Evolutionary conservation across 2,113 vertebrate genomes (phyloP).

Genomic region (Festucalex cinctus): DNA sequence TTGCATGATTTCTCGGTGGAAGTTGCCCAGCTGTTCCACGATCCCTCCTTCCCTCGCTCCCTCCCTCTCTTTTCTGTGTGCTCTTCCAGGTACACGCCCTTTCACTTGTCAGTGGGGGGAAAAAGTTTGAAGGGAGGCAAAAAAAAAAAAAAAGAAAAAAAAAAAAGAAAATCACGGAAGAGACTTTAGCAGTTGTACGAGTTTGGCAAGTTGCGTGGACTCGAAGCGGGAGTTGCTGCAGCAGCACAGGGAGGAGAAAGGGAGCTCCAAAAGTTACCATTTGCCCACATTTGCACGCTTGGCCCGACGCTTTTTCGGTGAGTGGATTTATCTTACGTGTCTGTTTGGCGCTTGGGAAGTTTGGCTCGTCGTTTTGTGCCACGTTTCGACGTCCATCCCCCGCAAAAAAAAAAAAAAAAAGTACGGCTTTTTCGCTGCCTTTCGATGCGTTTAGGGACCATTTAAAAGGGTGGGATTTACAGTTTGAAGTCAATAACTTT

Average conservation of each 20-base stretch:
- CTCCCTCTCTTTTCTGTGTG: conserved; percentile 45
- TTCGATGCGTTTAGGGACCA: conserved; percentile 32
- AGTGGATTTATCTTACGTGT: conserved; percentile 47
- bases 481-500: neutral
- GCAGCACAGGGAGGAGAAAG: conserved; percentile 35
- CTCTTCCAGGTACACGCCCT: conserved; percentile 75
- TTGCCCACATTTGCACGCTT: conserved; percentile 53
- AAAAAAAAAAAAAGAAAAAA: conserved; percentile 47
- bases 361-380: conserved; percentile 49
- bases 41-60: conserved; percentile 18
- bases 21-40: neutral
- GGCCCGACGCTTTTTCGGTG: conserved; percentile 60
- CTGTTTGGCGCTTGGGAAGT: conserved; percentile 11
- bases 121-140: conserved; percentile 56
- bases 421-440: no score
- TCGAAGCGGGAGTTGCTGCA: conserved; percentile 53
- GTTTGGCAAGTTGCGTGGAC: conserved; percentile 71
- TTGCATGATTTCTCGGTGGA: neutral
- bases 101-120: conserved; percentile 70
- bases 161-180: conserved; percentile 75
- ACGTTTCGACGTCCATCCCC: conserved; percentile 63
- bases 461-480: neutral
- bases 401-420: neutral
- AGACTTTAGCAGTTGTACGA: conserved; percentile 67
- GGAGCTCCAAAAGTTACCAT: conserved; percentile 35